Conservation (phyloP, 2,113 vertebrate species). For the Phrynocephalus versicolor region DNA sequence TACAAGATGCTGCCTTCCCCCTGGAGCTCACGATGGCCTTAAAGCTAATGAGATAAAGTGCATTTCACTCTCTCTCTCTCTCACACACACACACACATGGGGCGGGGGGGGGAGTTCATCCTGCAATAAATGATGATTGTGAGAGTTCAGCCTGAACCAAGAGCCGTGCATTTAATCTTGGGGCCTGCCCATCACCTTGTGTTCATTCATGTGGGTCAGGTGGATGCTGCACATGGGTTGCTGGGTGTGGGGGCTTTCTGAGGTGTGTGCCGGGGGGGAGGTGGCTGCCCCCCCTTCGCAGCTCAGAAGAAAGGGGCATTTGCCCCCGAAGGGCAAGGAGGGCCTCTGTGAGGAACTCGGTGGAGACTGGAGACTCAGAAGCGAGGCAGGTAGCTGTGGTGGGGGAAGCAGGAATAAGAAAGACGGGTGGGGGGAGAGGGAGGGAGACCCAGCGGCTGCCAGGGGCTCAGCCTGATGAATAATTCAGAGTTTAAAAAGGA, state of each 20-base stretch:
- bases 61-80: too few relatives aligned
- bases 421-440: not conserved
- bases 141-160: not conserved
- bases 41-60: conserved; percentile 24
- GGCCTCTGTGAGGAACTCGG: not conserved
- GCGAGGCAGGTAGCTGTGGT: not conserved
- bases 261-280: too few relatives aligned
- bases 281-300: too few relatives aligned
- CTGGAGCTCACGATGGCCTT: not conserved
- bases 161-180: too few relatives aligned
- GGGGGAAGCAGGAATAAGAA: not conserved
- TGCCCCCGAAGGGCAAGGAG: too few relatives aligned
- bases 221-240: not conserved
- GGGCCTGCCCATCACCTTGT: not conserved
- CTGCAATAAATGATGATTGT: not conserved
- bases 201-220: not conserved
- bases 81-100: too few relatives aligned
- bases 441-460: not conserved
- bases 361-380: fast-evolving
- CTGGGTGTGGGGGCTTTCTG: too few relatives aligned
- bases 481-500: conserved; percentile 29
- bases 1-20: not conserved
- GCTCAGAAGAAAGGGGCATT: not conserved
- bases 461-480: not conserved
- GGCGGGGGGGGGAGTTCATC: too few relatives aligned